Evolutionary conservation across 1,140 invertebrate species (phyloP).

Genomic region (Reticulitermes speratus): DNA sequence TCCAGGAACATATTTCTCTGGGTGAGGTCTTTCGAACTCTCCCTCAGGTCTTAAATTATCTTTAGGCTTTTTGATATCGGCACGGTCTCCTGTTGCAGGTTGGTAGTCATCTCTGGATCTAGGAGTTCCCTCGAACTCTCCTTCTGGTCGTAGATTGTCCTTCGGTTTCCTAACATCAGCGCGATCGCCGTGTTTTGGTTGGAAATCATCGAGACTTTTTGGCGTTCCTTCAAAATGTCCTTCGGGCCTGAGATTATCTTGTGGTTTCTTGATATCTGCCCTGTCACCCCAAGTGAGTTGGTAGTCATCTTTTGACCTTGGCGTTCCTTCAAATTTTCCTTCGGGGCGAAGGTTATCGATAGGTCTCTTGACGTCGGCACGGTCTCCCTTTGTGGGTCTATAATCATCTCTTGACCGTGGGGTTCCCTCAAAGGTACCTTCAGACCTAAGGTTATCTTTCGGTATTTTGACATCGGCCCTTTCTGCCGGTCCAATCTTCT

Average conservation of each 20-base stretch:
- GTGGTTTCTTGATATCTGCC: slow-evolving; percentile 38
- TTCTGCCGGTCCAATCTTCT: slow-evolving; percentile 40
- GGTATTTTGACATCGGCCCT: slow-evolving; percentile 44
- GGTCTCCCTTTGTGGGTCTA: slow-evolving; percentile 39
- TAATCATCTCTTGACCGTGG: slow-evolving; percentile 42
- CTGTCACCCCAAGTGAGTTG: slow-evolving; percentile 37
- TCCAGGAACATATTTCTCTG: slow-evolving; percentile 43
- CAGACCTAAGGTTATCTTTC: slow-evolving; percentile 49
- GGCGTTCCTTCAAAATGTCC: slow-evolving; percentile 55
- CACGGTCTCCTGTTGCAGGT: slow-evolving; percentile 42
- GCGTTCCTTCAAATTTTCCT: slow-evolving; percentile 55
- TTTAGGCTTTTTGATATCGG: slow-evolving; percentile 43
- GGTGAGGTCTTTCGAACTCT: slow-evolving; percentile 45
- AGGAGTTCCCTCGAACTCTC: slow-evolving; percentile 55
- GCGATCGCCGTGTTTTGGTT: slow-evolving; percentile 50
- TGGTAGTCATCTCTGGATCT: slow-evolving; percentile 51
- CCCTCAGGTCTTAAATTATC: slow-evolving; percentile 55
- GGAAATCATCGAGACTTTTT: slow-evolving; percentile 46
- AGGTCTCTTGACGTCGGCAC: slow-evolving; percentile 44
- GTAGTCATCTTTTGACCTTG: slow-evolving; percentile 39
- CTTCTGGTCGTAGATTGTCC: slow-evolving; percentile 65
- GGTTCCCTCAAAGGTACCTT: slow-evolving; percentile 46
- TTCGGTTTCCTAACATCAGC: slow-evolving; percentile 57
- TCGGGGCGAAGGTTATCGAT: slow-evolving; percentile 52
- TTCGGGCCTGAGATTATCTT: slow-evolving; percentile 56